Conservation (phyloP, 2,797 vertebrate species). For the Lutjanus campechanus region DNA sequence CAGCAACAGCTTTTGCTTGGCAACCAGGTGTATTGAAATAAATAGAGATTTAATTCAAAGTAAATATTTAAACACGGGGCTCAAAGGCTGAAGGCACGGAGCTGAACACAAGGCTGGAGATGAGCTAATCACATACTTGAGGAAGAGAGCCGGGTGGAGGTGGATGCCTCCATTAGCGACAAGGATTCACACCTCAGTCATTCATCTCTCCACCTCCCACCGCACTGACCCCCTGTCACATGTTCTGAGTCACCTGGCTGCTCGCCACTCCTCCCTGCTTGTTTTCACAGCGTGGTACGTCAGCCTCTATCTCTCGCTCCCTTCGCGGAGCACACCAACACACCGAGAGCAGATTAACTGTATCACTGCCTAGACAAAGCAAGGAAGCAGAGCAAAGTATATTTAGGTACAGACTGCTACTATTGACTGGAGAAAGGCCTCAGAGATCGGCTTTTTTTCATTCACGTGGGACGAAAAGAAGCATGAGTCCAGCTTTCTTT, state of each 20-base stretch:
- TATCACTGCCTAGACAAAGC: conserved; percentile 60
- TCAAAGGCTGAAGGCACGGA: conserved; percentile 24
- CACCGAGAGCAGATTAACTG: conserved; percentile 62
- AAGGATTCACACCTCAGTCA: conserved; percentile 81
- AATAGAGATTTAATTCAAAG: neutral
- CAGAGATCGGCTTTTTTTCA: conserved; percentile 65
- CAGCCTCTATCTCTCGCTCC: conserved; percentile 44
- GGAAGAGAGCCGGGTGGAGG: conserved; percentile 60
- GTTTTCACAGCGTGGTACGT: conserved; percentile 37
- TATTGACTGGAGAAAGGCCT: conserved; percentile 79
- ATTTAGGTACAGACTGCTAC: conserved; percentile 82
- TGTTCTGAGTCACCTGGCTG: conserved; percentile 77
- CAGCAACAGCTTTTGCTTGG: neutral
- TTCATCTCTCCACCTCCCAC: conserved; percentile 81
- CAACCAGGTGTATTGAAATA: conserved; percentile 1
- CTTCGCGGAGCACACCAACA: conserved; percentile 21
- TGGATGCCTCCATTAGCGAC: conserved; percentile 77
- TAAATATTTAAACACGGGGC: conserved; percentile 13
- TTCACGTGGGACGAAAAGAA: conserved; percentile 81
- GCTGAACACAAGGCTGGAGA: conserved; percentile 29
- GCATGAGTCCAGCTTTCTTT: conserved; percentile 72
- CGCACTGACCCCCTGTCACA: conserved; percentile 78
- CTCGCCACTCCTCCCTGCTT: conserved; percentile 49
- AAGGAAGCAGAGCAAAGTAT: conserved; percentile 66
- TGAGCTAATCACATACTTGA: conserved; percentile 62